Percentiles rank a stretch among this genome's conserved stretches.
These are phyloP conservation scores for Spongia lamella DNA, from an alignment of 37 sponge, comb jelly and placozoan genomes.

Conservation along the genomic window DNA sequence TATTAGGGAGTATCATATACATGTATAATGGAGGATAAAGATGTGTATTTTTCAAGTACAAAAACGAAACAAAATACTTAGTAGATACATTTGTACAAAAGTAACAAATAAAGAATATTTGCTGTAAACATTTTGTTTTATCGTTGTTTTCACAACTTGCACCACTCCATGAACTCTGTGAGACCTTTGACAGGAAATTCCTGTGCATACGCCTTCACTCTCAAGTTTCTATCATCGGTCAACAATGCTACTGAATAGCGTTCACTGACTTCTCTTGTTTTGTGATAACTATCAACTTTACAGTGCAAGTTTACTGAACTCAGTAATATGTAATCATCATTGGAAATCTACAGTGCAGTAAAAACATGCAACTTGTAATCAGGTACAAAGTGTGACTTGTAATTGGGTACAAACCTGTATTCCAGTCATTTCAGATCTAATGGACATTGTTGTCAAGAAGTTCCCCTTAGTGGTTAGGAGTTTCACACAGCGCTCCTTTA, in stretches of 20 bases:
- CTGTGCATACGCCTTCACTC: slow-evolving; percentile 80
- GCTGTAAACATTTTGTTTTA: no score
- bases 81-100: no score
- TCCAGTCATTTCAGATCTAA: slow-evolving; percentile 56
- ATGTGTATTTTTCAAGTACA: no score
- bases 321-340: slow-evolving; percentile 80
- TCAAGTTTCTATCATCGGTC: slow-evolving; percentile 86
- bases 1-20: no score
- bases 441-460: slow-evolving; percentile 43
- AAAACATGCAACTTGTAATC: background rate
- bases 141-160: background rate
- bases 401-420: background rate
- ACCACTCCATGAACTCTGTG: slow-evolving; percentile 49
- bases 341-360: slow-evolving; percentile 40
- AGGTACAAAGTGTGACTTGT: background rate
- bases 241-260: slow-evolving; percentile 56
- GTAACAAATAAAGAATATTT: no score
- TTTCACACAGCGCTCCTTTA: slow-evolving; percentile 17
- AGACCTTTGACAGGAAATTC: slow-evolving; percentile 63
- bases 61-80: no score
- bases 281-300: slow-evolving; percentile 5
- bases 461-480: slow-evolving; percentile 73
- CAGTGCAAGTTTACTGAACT: slow-evolving; percentile 54
- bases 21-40: no score
- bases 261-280: no score